Percentiles rank a stretch among this genome's conserved stretches.
Evolutionary conservation across 2,888 invertebrate genomes (phyloP).

Genomic region (Cerastoderma edule): DNA sequence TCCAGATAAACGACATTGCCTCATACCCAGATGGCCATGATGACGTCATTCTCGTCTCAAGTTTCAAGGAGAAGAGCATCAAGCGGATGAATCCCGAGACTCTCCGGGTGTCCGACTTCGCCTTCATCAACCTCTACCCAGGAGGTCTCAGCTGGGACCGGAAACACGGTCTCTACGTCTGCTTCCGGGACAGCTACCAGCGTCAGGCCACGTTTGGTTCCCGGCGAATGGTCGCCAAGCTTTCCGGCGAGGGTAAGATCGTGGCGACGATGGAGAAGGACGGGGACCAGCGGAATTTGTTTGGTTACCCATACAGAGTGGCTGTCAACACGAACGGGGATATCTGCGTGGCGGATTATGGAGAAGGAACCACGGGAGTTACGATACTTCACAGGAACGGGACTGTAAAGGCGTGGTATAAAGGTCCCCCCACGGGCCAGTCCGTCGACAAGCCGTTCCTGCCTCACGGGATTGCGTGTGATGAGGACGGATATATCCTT

Average conservation of each 20-base stretch:
- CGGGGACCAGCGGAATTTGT: slow-evolving; percentile 58
- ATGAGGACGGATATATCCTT: slow-evolving; percentile 59
- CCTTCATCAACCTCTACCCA: slow-evolving; percentile 56
- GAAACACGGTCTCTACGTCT: slow-evolving; percentile 55
- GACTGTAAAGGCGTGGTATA: slow-evolving; percentile 49
- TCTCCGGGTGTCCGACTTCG: slow-evolving; percentile 58
- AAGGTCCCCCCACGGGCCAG: slow-evolving; percentile 39
- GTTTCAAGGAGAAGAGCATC: slow-evolving; percentile 61
- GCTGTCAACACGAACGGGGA: slow-evolving; percentile 59
- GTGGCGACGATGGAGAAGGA: slow-evolving; percentile 57
- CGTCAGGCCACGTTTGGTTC: slow-evolving; percentile 47
- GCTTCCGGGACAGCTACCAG: slow-evolving; percentile 61
- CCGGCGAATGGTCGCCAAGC: slow-evolving; percentile 59
- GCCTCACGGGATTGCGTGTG: slow-evolving; percentile 63
- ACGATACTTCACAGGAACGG: slow-evolving; percentile 54
- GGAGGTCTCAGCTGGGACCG: slow-evolving; percentile 57
- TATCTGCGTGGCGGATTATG: slow-evolving; percentile 61
- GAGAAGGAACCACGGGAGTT: slow-evolving; percentile 59
- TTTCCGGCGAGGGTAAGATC: slow-evolving; percentile 58
- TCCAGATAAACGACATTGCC: slow-evolving; percentile 52
- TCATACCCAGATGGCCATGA: slow-evolving; percentile 49
- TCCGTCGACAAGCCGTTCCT: slow-evolving; percentile 59
- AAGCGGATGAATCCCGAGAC: slow-evolving; percentile 59
- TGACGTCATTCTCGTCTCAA: slow-evolving; percentile 55
- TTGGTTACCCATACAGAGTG: slow-evolving; percentile 61